Percentiles rank a stretch among this genome's conserved stretches.
Conservation (phyloP, 1,140 invertebrate genomes). For the Hetaerina americana region DNA sequence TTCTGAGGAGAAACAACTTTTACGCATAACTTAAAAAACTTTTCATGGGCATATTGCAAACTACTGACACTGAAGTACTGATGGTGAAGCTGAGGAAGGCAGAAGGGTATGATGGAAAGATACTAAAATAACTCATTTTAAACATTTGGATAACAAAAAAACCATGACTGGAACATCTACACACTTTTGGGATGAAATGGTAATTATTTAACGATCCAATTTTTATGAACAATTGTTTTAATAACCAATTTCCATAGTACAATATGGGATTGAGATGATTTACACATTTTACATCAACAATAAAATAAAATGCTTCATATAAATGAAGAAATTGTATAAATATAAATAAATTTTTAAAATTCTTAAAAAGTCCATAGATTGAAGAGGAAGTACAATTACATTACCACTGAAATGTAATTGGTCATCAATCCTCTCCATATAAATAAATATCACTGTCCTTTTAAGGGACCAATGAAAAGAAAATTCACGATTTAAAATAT, state of each 20-base stretch:
- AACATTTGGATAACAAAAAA: too few relatives aligned
- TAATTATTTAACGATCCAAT: too few relatives aligned
- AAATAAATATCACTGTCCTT: background rate
- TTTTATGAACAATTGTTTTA: background rate
- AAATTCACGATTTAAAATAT: background rate
- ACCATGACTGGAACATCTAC: too few relatives aligned
- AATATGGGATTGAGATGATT: background rate
- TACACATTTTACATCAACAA: background rate
- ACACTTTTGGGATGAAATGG: too few relatives aligned
- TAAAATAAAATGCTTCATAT: background rate
- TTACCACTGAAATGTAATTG: background rate
- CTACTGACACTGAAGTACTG: too few relatives aligned
- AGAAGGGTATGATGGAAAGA: too few relatives aligned
- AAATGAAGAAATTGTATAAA: background rate
- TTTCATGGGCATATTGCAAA: too few relatives aligned
- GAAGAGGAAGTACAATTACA: background rate
- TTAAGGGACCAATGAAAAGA: background rate
- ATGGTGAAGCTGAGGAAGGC: too few relatives aligned
- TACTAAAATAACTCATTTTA: too few relatives aligned
- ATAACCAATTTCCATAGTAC: background rate
- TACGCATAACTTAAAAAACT: too few relatives aligned
- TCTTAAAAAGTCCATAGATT: background rate
- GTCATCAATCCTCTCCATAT: background rate
- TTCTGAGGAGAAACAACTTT: too few relatives aligned
- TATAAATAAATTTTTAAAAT: background rate